Evolutionary conservation across 2,888 invertebrate species (phyloP).

Genomic region (Diaperis boleti): DNA sequence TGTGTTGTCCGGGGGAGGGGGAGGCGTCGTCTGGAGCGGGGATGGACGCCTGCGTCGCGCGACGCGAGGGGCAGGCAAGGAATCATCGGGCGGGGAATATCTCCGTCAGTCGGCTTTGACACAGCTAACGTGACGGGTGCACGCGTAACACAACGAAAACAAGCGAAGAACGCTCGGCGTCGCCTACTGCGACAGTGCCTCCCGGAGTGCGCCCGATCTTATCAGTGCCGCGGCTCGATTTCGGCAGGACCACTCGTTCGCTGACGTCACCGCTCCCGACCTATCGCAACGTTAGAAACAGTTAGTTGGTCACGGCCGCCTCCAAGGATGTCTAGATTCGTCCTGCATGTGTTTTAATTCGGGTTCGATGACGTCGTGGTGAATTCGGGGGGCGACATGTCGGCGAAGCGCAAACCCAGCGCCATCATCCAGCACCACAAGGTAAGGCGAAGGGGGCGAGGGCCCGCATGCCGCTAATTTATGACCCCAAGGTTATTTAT

Average conservation of each 20-base stretch:
- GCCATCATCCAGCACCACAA: conserved; percentile 77
- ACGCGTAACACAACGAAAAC: conserved; percentile 19
- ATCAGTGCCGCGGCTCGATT: conserved; percentile 30
- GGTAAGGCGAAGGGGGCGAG: conserved; percentile 56
- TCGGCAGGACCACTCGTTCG: conserved; percentile 50
- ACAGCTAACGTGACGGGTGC: conserved; percentile 35
- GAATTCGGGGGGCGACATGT: conserved; percentile 66
- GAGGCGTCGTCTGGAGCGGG: conserved; percentile 57
- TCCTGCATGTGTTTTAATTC: conserved; percentile 33
- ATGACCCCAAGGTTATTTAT: conserved; percentile 26
- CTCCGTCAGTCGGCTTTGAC: conserved; percentile 57
- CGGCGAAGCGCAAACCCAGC: conserved; percentile 81
- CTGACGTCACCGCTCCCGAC: conserved; percentile 56
- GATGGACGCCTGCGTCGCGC: conserved; percentile 59
- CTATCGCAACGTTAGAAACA: conserved; percentile 64
- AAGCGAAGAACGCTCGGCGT: conserved; percentile 9
- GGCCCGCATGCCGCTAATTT: conserved; percentile 33
- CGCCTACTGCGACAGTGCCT: conserved; percentile 13
- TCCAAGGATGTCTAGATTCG: conserved; percentile 53
- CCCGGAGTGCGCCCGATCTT: neutral
- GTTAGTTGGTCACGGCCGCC: conserved; percentile 64
- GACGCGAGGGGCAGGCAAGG: conserved; percentile 56
- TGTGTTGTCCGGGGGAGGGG: conserved; percentile 53
- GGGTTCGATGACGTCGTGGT: neutral
- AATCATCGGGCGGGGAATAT: conserved; percentile 59